Conservation (phyloP, 2,797 vertebrate genomes). For the Leucoraja ocellata region DNA sequence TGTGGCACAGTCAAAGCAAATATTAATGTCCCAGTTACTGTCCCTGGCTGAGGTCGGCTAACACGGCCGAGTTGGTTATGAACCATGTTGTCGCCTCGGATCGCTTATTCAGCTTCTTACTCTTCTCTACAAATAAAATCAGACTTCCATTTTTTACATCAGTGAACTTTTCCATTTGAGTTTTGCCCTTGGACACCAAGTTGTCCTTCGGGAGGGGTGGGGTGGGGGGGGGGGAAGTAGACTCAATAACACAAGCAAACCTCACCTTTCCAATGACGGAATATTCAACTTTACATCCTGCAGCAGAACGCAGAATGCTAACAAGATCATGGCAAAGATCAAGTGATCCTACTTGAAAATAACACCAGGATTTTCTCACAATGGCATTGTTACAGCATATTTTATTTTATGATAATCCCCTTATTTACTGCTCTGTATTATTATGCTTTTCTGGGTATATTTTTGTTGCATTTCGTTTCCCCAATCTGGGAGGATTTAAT, state of each 20-base stretch:
- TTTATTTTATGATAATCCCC: background rate
- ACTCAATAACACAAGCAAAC: background rate
- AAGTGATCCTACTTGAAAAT: background rate
- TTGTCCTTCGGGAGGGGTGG: background rate
- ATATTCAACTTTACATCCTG: background rate
- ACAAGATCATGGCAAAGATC: background rate
- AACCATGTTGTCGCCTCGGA: background rate
- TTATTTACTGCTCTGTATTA: background rate
- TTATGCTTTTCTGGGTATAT: background rate
- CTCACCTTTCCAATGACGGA: conserved; percentile 3
- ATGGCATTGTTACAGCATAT: background rate
- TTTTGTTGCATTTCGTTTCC: background rate
- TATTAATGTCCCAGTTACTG: background rate
- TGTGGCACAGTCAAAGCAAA: background rate
- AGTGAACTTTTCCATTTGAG: conserved; percentile 8
- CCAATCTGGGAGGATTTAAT: conserved; percentile 2
- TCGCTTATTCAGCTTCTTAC: background rate
- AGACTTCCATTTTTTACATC: background rate
- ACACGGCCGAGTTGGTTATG: background rate
- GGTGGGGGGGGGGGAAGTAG: no score
- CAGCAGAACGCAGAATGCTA: background rate
- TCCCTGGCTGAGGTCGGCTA: background rate
- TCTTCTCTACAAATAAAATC: conserved; percentile 7
- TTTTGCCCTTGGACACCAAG: background rate
- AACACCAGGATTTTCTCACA: background rate